Conservation (phyloP, 2,797 vertebrate species). For the Spea hammondii region DNA sequence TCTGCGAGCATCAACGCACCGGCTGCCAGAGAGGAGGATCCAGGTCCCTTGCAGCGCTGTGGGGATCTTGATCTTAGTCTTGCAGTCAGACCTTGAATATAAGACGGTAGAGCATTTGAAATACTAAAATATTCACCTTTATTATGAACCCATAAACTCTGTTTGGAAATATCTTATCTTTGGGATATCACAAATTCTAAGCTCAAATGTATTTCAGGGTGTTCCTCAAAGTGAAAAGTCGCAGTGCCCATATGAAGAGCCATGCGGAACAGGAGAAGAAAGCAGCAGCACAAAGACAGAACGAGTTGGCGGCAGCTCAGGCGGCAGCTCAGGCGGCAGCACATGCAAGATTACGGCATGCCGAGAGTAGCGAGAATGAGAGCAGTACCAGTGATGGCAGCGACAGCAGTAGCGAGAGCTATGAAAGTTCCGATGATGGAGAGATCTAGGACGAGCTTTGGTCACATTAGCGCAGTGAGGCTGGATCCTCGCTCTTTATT, state of each 20-base stretch:
- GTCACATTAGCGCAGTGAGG: constrained; percentile 48
- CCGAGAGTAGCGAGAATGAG: constrained; percentile 68
- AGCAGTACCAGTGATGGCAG: constrained; percentile 63
- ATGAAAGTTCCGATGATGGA: constrained; percentile 60
- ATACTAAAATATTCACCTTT: too few relatives aligned
- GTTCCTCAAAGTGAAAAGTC: constrained; percentile 97
- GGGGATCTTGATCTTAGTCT: too few relatives aligned
- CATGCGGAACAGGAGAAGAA: constrained; percentile 98
- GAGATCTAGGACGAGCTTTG: constrained; percentile 64
- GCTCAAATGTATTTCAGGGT: constrained; percentile 68
- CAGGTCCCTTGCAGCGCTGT: too few relatives aligned
- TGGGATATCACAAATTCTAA: too few relatives aligned
- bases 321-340: constrained; percentile 63
- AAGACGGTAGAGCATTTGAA: too few relatives aligned
- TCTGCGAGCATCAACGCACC: too few relatives aligned
- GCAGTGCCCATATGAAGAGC: constrained; percentile 98
- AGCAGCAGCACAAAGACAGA: constrained; percentile 83
- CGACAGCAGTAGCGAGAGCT: constrained; percentile 55
- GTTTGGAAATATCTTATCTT: too few relatives aligned
- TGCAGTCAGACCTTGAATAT: too few relatives aligned
- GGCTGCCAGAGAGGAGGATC: too few relatives aligned
- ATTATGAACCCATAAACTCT: too few relatives aligned
- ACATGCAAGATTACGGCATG: constrained; percentile 65
- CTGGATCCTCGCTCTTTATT: constrained; percentile 52
- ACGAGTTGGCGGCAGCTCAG: constrained; percentile 68